These are phyloP conservation scores for Coracias cyanogaster DNA, from an alignment of 2,797 vertebrate genomes.

Conservation along the genomic window DNA sequence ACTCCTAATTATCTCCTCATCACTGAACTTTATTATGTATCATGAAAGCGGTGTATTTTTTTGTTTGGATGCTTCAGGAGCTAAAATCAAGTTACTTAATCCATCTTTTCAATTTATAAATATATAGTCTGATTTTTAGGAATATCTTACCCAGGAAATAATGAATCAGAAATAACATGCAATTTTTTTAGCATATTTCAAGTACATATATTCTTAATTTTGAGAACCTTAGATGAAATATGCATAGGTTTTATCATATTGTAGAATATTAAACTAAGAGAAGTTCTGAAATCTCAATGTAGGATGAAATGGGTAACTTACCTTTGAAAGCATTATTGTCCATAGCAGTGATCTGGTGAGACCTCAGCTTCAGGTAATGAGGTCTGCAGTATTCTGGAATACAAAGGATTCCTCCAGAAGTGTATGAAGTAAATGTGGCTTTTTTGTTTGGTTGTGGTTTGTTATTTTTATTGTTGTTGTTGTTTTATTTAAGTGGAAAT, in stretches of 20 bases:
- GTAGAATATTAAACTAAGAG: constrained; percentile 28
- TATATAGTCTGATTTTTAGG: background rate
- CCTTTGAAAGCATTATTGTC: background rate
- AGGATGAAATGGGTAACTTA: background rate
- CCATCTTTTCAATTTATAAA: background rate
- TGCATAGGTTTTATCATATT: background rate
- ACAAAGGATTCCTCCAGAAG: background rate
- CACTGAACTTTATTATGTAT: background rate
- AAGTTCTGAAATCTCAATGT: background rate
- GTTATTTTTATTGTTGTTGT: background rate
- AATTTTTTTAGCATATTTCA: background rate
- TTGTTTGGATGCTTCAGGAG: background rate
- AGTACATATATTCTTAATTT: background rate
- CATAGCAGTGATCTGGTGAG: background rate
- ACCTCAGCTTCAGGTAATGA: background rate
- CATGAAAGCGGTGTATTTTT: background rate
- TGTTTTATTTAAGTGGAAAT: background rate
- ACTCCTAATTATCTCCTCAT: constrained; percentile 38
- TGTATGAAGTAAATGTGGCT: background rate
- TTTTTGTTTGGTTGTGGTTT: background rate
- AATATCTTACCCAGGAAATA: background rate
- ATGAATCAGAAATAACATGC: background rate
- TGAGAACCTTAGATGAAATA: background rate
- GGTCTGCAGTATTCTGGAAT: background rate
- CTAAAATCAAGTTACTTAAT: background rate